Evolutionary conservation across 2,888 invertebrate species (phyloP).

Genomic region (Anthrax anthrax): DNA sequence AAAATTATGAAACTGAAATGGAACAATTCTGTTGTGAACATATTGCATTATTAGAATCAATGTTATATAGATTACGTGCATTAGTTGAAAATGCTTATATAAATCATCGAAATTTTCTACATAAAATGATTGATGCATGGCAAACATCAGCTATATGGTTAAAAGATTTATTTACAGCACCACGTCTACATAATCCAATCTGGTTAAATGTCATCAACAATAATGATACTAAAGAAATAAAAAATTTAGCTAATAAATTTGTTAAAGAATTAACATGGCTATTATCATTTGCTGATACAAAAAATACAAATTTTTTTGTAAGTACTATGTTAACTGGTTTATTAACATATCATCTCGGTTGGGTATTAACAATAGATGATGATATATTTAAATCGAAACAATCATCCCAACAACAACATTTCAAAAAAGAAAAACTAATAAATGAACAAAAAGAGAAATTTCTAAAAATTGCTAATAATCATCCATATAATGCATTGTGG

Average conservation of each 20-base stretch:
- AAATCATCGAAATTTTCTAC: constrained; percentile 35
- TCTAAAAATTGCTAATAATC: constrained; percentile 42
- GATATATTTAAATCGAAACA: constrained; percentile 25
- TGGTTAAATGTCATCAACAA: constrained; percentile 46
- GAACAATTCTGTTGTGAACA: constrained; percentile 67
- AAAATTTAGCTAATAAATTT: constrained; percentile 36
- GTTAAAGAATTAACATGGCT: constrained; percentile 48
- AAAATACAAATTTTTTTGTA: constrained; percentile 80
- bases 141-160: constrained; percentile 39
- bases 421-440: constrained; percentile 24
- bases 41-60: constrained; percentile 55
- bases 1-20: constrained; percentile 46
- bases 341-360: constrained; percentile 78
- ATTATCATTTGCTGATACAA: constrained; percentile 59
- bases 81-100: constrained; percentile 51
- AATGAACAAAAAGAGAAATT: constrained; percentile 36
- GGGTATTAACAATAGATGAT: constrained; percentile 66
- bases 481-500: constrained; percentile 81
- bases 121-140: constrained; percentile 40
- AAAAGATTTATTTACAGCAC: constrained; percentile 51
- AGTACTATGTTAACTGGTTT: constrained; percentile 80
- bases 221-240: constrained; percentile 29
- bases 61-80: constrained; percentile 54
- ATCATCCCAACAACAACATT: constrained; percentile 14
- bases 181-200: constrained; percentile 47